Conservation (phyloP, 2,113 vertebrate species). For the Todiramphus saurophagus region DNA sequence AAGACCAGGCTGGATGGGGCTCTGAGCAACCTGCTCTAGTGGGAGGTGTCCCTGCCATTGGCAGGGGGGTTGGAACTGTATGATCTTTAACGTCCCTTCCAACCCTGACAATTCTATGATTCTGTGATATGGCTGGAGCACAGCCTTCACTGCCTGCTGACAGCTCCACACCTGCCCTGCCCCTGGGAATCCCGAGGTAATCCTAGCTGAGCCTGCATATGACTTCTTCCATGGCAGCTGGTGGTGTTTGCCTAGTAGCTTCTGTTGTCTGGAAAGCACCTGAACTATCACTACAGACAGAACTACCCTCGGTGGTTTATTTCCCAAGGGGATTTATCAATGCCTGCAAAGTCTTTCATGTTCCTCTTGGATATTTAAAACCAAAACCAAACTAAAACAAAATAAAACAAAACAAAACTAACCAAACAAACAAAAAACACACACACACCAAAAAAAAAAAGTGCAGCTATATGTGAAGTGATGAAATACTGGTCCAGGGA, state of each 20-base stretch:
- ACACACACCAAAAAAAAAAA: too few relatives aligned
- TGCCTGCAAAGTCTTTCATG: not conserved
- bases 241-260: not conserved
- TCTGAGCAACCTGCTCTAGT: too few relatives aligned
- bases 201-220: fast-evolving
- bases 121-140: not conserved
- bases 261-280: not conserved
- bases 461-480: not conserved
- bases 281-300: not conserved
- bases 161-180: fast-evolving
- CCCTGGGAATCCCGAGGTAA: not conserved
- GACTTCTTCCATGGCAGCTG: not conserved
- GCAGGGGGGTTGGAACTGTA: too few relatives aligned
- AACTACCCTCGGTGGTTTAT: not conserved
- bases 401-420: too few relatives aligned
- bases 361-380: not conserved
- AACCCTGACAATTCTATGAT: too few relatives aligned
- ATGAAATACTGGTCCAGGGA: not conserved
- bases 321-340: not conserved
- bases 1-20: too few relatives aligned
- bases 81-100: too few relatives aligned
- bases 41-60: too few relatives aligned
- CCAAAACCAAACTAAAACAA: not conserved
- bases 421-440: not conserved
- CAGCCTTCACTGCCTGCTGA: not conserved